phyloP scores from a whole-genome alignment of 1,140 invertebrate genomes.

The Aphelenchoides fujianensis region DNA sequence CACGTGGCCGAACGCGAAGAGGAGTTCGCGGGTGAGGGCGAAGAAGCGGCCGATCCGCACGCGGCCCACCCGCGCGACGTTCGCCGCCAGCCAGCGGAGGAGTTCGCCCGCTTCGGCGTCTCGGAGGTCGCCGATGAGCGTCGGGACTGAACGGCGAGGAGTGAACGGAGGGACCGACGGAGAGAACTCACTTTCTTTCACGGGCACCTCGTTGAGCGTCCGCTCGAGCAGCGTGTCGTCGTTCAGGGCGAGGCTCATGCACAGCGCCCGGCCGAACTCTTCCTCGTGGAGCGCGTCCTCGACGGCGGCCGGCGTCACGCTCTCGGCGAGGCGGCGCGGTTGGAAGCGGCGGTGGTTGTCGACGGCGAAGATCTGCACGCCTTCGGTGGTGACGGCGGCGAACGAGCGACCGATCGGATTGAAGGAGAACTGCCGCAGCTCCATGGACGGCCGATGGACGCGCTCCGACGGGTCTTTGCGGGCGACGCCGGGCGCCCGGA shows the following conservation, averaged over 20 bases:
- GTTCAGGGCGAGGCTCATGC: constrained; percentile 35
- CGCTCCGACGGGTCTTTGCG: constrained; percentile 45
- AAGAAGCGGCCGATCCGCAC: constrained; percentile 14
- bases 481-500: constrained; percentile 37
- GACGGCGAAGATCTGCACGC: constrained; percentile 42
- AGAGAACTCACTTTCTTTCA: constrained; percentile 36
- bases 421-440: constrained; percentile 33
- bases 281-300: constrained; percentile 18
- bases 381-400: constrained; percentile 49
- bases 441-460: constrained; percentile 26
- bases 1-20: constrained; percentile 5
- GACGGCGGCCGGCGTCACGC: constrained; percentile 30
- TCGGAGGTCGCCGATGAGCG: not conserved
- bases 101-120: constrained; percentile 10
- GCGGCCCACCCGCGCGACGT: not conserved
- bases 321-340: constrained; percentile 34
- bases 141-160: constrained; percentile 20
- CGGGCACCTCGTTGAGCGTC: constrained; percentile 32
- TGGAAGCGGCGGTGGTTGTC: constrained; percentile 36
- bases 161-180: no score
- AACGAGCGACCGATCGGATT: constrained; percentile 42
- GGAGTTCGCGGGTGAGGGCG: not conserved
- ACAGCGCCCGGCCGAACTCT: constrained; percentile 43
- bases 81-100: not conserved
- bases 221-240: constrained; percentile 30